Conservation (phyloP, 2,888 invertebrate species). For the Lysandra bellargus region DNA sequence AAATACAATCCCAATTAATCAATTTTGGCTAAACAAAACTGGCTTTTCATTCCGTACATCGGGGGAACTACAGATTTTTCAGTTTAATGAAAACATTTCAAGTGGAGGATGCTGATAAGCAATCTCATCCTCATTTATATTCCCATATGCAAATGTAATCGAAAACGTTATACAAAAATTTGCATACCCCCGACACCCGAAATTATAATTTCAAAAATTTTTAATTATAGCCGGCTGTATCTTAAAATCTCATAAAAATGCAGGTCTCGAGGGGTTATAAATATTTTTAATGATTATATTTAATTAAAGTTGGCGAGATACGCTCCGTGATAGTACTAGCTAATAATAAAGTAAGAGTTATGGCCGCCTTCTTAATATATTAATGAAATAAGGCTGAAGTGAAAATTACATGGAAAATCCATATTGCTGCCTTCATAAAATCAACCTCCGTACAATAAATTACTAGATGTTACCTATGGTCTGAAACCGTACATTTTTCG, state of each 20-base stretch:
- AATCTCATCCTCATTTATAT: constrained; percentile 33
- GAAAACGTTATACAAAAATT: constrained; percentile 25
- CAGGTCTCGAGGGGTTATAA: constrained; percentile 65
- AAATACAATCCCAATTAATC: background rate
- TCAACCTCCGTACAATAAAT: too few species aligned
- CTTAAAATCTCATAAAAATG: constrained; percentile 71
- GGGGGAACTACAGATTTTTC: background rate
- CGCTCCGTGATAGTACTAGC: constrained; percentile 48
- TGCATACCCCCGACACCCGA: constrained; percentile 1
- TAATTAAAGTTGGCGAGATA: constrained; percentile 60
- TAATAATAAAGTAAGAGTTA: constrained; percentile 46
- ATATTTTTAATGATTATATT: constrained; percentile 75
- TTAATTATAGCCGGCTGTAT: constrained; percentile 46
- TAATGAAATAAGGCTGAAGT: constrained; percentile 34
- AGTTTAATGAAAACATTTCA: constrained; percentile 11
- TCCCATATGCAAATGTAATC: constrained; percentile 30
- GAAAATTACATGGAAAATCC: background rate
- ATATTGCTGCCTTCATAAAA: background rate
- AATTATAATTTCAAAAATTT: constrained; percentile 45
- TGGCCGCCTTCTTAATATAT: constrained; percentile 33
- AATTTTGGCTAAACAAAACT: too few species aligned
- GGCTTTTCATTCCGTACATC: background rate
- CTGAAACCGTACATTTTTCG: too few species aligned
- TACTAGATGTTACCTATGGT: too few species aligned
- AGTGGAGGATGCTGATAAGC: constrained; percentile 29